Base-by-base conservation (phyloP, 2,888 invertebrate genomes). In the Parnassius smintheus region DNA sequence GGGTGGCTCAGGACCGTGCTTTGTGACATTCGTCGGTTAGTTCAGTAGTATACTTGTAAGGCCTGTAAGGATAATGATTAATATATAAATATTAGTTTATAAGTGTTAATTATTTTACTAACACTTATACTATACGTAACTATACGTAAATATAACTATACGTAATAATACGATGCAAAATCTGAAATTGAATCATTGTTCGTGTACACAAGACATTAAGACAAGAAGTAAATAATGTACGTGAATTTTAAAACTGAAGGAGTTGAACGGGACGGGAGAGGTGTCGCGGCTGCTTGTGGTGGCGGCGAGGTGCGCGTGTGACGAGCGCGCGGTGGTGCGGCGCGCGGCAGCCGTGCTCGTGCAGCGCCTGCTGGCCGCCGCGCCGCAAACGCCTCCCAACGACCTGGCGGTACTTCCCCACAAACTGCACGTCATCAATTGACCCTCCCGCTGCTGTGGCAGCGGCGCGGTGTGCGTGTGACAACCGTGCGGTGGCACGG, bases 321-420 rank as follows among this genome's bases (percentile, higher is more conserved):
- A 91, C 78, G 90, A 89, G 75, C 85, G 88, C 49, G 90, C 90
- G 9, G 81, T 75, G 3, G 91, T 91, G 68, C 80, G 91, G 2
- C 80, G 81, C 63, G 81, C 84, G n/a, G 88, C 85, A 53, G 78
- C 80, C n/a, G 57, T 74, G 35, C 79, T 90, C 13, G 72, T 88
- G 64, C 85, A 81, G 55, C 80, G 81, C 8, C 70, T 85, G 66
- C 74, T 86, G 3, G 65, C 70, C 51, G 64, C 69, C 25, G 68
- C 71, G 56, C 41, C 18, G 22, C 42, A 3, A 7, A 57, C 53
- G 44, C 60, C 68, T 13, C 72, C 68, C 49, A 48, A 62, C 13
- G 59, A 56, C 59, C 42, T 48, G 13, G 58, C 59, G 54, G 62
- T 63, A 54, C 18, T 10, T 9, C 9, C n/a, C 13, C 8, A 7